phyloP scores from a whole-genome alignment of 2,113 vertebrate genomes.

The Charadrius vociferus region DNA sequence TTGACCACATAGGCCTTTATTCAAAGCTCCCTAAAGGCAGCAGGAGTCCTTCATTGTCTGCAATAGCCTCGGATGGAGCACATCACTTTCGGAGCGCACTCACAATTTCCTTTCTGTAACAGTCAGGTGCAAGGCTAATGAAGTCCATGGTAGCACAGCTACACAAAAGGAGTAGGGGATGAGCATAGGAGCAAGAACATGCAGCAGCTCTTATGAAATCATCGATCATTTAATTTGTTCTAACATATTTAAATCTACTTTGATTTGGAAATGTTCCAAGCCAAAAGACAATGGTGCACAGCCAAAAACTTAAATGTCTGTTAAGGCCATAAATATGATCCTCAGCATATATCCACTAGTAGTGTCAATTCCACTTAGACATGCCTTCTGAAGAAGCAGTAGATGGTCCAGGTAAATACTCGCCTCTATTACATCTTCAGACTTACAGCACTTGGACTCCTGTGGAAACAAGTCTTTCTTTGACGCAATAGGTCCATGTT shows the following conservation, averaged over 20 bases:
- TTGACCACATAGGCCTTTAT: background rate
- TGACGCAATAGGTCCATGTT: background rate
- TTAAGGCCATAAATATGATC: background rate
- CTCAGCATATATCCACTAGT: background rate
- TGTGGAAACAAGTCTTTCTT: background rate
- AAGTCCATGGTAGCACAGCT: background rate
- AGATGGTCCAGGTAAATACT: background rate
- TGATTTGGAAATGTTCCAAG: constrained; percentile 1
- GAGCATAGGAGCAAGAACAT: background rate
- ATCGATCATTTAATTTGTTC: background rate
- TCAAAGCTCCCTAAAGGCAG: background rate
- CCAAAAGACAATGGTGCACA: background rate
- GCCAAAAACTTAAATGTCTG: background rate
- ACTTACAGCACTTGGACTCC: background rate
- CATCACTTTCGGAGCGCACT: background rate
- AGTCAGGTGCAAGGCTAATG: background rate
- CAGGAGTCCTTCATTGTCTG: background rate
- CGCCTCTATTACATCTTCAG: background rate
- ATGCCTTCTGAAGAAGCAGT: background rate
- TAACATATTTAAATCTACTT: constrained; percentile 15
- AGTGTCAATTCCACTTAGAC: background rate
- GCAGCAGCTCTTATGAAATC: background rate
- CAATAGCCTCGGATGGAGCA: background rate
- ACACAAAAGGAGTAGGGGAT: background rate
- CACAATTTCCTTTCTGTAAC: background rate